Evolutionary conservation across 2,888 invertebrate genomes (phyloP).

Genomic region (Lissocephala sabroskyi): DNA sequence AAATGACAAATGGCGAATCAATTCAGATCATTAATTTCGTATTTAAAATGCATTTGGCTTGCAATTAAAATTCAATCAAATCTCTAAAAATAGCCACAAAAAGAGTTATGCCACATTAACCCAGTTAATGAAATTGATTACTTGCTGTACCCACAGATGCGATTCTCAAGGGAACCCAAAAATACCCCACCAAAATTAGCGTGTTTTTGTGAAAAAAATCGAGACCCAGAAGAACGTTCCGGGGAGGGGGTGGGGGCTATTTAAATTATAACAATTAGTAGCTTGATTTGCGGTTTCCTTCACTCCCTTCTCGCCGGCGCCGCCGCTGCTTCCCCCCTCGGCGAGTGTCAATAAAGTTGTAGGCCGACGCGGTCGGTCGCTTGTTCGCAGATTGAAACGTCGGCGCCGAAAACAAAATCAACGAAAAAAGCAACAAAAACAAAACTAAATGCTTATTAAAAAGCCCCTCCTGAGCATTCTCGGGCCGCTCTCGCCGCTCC

Average conservation of each 20-base stretch:
- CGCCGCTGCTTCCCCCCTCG: conserved; percentile 25
- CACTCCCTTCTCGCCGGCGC: background rate
- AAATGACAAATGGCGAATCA: too few species aligned
- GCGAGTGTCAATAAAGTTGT: conserved; percentile 59
- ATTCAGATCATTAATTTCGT: too few species aligned
- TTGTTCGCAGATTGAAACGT: conserved; percentile 59
- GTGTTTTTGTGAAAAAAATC: conserved; percentile 20
- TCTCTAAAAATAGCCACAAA: conserved; percentile 31
- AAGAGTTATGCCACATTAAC: conserved; percentile 34
- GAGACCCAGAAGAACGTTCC: too few species aligned
- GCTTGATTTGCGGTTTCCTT: conserved; percentile 20
- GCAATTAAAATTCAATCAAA: conserved; percentile 54
- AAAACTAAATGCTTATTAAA: conserved; percentile 42
- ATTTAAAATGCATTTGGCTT: background rate
- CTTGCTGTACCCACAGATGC: conserved; percentile 5
- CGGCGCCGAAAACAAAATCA: conserved; percentile 59
- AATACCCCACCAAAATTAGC: too few species aligned
- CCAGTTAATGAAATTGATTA: conserved; percentile 32
- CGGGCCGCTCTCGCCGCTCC: background rate
- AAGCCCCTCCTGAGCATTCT: conserved; percentile 3
- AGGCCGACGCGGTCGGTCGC: conserved; percentile 19
- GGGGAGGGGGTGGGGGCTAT: background rate
- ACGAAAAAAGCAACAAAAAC: too few species aligned
- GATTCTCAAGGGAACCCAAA: too few species aligned
- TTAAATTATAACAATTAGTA: conserved; percentile 42